Evolutionary conservation across 1,140 invertebrate species (phyloP).

Genomic region (Heliconius congener): DNA sequence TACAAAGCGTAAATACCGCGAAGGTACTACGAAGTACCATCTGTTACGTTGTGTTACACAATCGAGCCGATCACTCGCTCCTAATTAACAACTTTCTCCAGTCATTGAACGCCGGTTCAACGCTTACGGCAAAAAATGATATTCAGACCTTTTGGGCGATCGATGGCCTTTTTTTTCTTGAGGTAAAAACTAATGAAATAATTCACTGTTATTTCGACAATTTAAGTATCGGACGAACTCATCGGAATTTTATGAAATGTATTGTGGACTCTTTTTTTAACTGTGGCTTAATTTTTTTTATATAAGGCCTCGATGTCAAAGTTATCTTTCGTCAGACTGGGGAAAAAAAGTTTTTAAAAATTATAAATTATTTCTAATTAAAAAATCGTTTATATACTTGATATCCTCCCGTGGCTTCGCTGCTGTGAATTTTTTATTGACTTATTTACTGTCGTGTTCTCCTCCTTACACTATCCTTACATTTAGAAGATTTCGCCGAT

Average conservation of each 20-base stretch:
- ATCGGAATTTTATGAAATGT: not conserved
- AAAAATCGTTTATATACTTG: too few relatives aligned
- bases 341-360: too few relatives aligned
- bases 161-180: not conserved
- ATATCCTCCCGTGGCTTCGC: too few relatives aligned
- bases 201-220: not conserved
- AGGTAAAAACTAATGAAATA: not conserved
- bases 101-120: conserved; percentile 53
- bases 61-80: conserved; percentile 60
- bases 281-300: too few relatives aligned
- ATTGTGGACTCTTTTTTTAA: too few relatives aligned
- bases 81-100: conserved; percentile 72
- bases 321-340: too few relatives aligned
- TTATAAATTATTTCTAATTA: too few relatives aligned
- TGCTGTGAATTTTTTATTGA: not conserved
- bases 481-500: too few relatives aligned
- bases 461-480: too few relatives aligned
- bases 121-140: conserved; percentile 18
- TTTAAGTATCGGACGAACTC: not conserved
- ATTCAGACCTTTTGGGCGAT: conserved; percentile 18
- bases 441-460: not conserved
- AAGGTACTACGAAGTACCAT: conserved; percentile 47
- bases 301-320: too few relatives aligned
- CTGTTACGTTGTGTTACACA: conserved; percentile 63
- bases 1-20: not conserved